Percentiles rank a stretch among this genome's conserved stretches.
Evolutionary conservation across 2,888 invertebrate species (phyloP).

Genomic region (Cephus runcator): DNA sequence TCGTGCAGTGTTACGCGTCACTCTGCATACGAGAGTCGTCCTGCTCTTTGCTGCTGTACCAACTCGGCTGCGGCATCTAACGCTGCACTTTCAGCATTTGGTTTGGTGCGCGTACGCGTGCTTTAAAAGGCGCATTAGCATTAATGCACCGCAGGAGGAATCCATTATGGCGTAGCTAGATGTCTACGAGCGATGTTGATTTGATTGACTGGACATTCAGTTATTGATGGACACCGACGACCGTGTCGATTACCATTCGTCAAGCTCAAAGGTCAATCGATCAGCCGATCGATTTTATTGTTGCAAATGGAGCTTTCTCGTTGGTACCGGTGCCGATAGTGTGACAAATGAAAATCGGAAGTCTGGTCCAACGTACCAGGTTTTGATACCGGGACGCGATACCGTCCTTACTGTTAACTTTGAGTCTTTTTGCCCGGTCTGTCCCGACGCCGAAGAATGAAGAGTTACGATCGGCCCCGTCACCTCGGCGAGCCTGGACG

Average conservation of each 20-base stretch:
- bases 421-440: not conserved
- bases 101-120: not conserved
- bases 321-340: not conserved
- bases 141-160: not conserved
- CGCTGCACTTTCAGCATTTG: not conserved
- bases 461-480: conserved; percentile 18
- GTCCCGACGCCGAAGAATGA: conserved; percentile 6
- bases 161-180: not conserved
- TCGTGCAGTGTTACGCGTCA: conserved; percentile 14
- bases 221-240: not conserved
- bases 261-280: not conserved
- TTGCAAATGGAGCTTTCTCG: not conserved
- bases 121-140: not conserved
- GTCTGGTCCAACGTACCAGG: not conserved
- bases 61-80: not conserved
- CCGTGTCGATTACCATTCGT: not conserved
- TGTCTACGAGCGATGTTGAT: not conserved
- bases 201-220: not conserved
- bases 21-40: not conserved
- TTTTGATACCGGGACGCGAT: not conserved
- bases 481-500: not conserved
- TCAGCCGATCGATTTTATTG: not conserved
- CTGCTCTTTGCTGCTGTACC: not conserved
- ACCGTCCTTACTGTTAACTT: not conserved
- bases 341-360: not conserved